Base-by-base conservation (phyloP, 2,797 vertebrate genomes). In the Sarcophilus harrisii region DNA sequence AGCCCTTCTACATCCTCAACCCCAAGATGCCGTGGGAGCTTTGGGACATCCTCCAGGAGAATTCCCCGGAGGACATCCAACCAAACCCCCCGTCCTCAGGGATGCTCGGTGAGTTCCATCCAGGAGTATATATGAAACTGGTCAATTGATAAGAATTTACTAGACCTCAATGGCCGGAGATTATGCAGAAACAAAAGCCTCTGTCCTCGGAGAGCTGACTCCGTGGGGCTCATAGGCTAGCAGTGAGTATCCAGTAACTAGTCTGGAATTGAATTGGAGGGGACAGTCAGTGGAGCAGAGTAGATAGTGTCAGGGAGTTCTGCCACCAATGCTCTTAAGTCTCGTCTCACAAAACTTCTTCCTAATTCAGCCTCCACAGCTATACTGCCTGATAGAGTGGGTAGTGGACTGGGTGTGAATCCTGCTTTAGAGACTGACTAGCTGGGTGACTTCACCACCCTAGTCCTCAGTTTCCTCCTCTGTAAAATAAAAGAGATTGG, bases 1-100 rank as follows among this genome's bases (percentile, higher is more conserved):
- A 99, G 96, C 98, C 98, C 12, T 99, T 99, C 96, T 99, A 99
- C n/a, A 99, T 99, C 94, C 98, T 99, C 94, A 99, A 98, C 91
- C 99, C 99, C 54, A 98, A 98, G 97, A 98, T 98, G 98, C 98
- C 98, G 27, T 99, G 99, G 99, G 98, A 99, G 1, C 98, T 99
- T 49, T 99, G 99, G 99, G 98, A 99, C 90, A 96, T 99, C 91
- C 97, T 99, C 94, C 99, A 99, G 87, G 98, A 99, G 96, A 99
- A 99, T 94, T 98, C 99, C 30, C 54, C 98, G 8, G 99, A 99
- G 92, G 58, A 98, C 5, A 99, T 99, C 96, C 99, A 99, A 87
- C 99, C 99, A 94, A 99, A 99, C 81, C 99, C 99, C 24, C 99
- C 99, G 0, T 99, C 99, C 11, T 99, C 99, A 21, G 99, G 99